Percentiles rank a stretch among this genome's conserved stretches.
phyloP scores from a whole-genome alignment of 1,140 invertebrate species.

The Anoplolepis gracilipes region DNA sequence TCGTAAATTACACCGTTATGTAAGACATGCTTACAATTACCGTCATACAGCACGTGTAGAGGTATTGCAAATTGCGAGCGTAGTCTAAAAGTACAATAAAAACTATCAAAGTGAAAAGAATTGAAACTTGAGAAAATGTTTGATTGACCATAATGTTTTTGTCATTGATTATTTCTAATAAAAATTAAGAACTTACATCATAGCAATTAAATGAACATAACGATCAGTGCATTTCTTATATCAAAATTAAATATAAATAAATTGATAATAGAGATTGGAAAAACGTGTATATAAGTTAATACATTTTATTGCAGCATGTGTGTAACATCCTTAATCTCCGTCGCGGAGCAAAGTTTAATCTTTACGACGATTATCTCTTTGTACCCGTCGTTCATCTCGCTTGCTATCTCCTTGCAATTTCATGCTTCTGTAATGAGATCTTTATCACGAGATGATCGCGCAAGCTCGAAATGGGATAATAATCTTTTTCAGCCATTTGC shows the following conservation, averaged over 20 bases:
- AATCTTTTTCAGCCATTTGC: constrained; percentile 45
- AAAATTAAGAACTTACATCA: neutral
- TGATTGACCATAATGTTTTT: neutral
- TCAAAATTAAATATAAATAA: neutral
- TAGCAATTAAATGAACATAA: neutral
- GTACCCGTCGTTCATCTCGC: constrained; percentile 1
- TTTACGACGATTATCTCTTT: constrained; percentile 58
- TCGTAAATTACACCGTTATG: constrained; percentile 40
- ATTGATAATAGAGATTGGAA: neutral
- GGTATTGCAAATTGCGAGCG: neutral
- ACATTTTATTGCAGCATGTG: neutral
- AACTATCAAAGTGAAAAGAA: neutral
- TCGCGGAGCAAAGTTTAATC: constrained; percentile 65
- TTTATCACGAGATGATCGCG: constrained; percentile 56
- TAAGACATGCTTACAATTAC: constrained; percentile 1
- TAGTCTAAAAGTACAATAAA: neutral
- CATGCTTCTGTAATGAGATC: constrained; percentile 64
- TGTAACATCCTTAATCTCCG: neutral
- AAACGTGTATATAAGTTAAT: neutral
- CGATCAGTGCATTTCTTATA: neutral
- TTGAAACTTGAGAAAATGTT: neutral
- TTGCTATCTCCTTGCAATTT: constrained; percentile 50
- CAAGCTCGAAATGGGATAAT: constrained; percentile 54
- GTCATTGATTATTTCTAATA: neutral
- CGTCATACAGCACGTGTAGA: neutral